Conservation (phyloP, 2,797 vertebrate genomes). For the Protonibea diacanthus region DNA sequence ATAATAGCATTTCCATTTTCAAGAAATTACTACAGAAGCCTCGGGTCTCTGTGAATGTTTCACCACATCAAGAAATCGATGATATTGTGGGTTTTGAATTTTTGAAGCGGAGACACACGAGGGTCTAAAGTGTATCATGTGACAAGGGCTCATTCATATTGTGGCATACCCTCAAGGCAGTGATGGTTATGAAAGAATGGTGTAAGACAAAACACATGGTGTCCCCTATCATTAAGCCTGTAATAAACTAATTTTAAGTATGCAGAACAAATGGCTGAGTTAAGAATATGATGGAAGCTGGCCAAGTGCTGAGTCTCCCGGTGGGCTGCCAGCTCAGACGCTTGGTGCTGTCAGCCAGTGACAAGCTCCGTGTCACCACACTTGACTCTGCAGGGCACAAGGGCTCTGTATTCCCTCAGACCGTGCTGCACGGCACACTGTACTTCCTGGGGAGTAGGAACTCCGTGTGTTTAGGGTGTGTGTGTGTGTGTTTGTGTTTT, state of each 20-base stretch:
- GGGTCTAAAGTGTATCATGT: background rate
- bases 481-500: constrained; percentile 14
- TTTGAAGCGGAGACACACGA: background rate
- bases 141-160: background rate
- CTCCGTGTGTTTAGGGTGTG: background rate
- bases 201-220: background rate
- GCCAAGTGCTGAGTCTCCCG: constrained; percentile 58
- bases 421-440: background rate
- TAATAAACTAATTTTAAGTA: constrained; percentile 10
- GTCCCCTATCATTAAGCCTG: background rate
- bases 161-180: background rate
- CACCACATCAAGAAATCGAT: constrained; percentile 24
- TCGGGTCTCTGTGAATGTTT: background rate
- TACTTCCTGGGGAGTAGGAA: constrained; percentile 36
- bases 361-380: constrained; percentile 71
- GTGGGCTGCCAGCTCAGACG: constrained; percentile 42
- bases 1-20: constrained; percentile 32
- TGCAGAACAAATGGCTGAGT: constrained; percentile 35
- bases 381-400: constrained; percentile 42
- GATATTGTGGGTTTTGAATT: constrained; percentile 1
- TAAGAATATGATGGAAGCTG: constrained; percentile 9
- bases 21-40: constrained; percentile 8
- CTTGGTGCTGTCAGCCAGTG: constrained; percentile 72
- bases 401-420: constrained; percentile 30
- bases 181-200: background rate